phyloP scores from a whole-genome alignment of 2,797 vertebrate genomes.

The Sphenopsis melanotis region DNA sequence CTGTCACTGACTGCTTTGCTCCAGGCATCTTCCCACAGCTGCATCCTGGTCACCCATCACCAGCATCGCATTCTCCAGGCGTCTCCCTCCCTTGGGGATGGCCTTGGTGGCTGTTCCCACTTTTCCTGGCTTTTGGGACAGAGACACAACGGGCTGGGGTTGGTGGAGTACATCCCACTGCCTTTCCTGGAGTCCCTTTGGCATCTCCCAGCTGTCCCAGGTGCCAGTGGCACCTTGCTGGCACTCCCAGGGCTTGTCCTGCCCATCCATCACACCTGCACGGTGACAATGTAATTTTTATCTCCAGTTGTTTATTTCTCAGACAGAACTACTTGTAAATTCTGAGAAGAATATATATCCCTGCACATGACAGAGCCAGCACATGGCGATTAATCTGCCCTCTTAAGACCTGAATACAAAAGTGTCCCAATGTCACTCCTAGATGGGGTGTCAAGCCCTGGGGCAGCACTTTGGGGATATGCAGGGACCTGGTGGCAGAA shows the following conservation, averaged over 20 bases:
- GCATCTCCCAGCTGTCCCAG: not conserved
- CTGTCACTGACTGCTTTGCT: not conserved
- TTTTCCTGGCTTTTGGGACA: not conserved
- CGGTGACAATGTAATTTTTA: conserved; percentile 80
- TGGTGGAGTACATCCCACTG: rapidly evolving
- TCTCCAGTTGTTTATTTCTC: conserved; percentile 80
- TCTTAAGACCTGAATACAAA: conserved; percentile 62
- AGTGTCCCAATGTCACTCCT: conserved; percentile 27
- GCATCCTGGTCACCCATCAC: not conserved
- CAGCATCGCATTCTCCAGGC: not conserved
- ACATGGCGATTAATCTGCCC: conserved; percentile 74
- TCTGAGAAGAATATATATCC: conserved; percentile 76
- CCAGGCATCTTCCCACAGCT: rapidly evolving
- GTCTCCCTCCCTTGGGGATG: not conserved
- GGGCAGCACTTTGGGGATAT: not conserved
- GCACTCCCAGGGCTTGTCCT: not conserved
- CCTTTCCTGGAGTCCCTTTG: not conserved
- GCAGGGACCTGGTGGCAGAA: not conserved
- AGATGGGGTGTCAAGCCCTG: not conserved
- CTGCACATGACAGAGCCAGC: conserved; percentile 72
- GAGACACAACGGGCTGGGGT: not conserved
- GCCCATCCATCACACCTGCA: conserved; percentile 75
- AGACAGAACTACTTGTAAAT: conserved; percentile 80
- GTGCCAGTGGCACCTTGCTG: not conserved
- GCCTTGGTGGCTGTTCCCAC: not conserved